phyloP scores from a whole-genome alignment of 2,113 vertebrate genomes.

The Salvelinus sp. region DNA sequence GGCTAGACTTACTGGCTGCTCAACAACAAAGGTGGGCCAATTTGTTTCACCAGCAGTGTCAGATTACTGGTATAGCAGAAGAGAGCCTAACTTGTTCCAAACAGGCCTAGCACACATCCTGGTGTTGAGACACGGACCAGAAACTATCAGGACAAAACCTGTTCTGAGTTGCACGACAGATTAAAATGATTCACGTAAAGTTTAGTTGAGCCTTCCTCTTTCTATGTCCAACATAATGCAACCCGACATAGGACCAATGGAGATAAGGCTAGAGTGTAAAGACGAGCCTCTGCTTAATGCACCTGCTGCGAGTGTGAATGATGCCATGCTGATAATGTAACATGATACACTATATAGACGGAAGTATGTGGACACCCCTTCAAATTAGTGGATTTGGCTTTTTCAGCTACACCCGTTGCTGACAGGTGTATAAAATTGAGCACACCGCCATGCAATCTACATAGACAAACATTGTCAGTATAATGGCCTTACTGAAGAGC shows the following conservation, averaged over 20 bases:
- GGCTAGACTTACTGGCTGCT: slow-evolving; percentile 42
- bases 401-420: too few species aligned
- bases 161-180: background rate
- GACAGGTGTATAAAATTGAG: too few species aligned
- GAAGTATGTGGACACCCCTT: too few species aligned
- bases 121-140: background rate
- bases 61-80: slow-evolving; percentile 49
- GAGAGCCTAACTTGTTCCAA: slow-evolving; percentile 32
- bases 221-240: background rate
- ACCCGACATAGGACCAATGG: background rate
- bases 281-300: slow-evolving; percentile 18
- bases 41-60: slow-evolving; percentile 54
- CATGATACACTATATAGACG: too few species aligned
- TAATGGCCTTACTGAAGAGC: too few species aligned
- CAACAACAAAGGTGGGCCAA: slow-evolving; percentile 46
- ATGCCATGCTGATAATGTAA: too few species aligned
- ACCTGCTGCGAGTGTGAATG: slow-evolving; percentile 40
- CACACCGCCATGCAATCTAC: too few species aligned
- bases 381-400: too few species aligned
- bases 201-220: background rate
- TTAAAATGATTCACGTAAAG: background rate
- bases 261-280: too few species aligned
- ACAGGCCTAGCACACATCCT: background rate
- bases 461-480: too few species aligned
- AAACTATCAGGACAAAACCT: background rate